These are phyloP conservation scores for Talpa occidentalis DNA, from an alignment of 2,113 vertebrate species.

Conservation along the genomic window DNA sequence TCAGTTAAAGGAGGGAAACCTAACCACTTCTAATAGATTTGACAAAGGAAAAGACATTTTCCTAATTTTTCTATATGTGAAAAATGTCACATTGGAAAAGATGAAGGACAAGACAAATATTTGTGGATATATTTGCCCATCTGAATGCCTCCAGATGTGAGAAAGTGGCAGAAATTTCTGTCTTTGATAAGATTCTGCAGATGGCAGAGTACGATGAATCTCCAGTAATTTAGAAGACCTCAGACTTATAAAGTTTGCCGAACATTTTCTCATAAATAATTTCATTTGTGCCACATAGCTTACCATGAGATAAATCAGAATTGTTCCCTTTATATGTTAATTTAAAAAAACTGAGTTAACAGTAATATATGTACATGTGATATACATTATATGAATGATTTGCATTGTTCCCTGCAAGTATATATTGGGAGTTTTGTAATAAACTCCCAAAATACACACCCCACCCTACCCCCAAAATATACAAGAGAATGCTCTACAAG, in stretches of 20 bases:
- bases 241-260: not conserved
- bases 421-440: not conserved
- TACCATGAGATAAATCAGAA: not conserved
- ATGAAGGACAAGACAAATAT: not conserved
- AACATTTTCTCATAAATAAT: constrained; percentile 4
- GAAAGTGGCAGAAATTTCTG: constrained; percentile 11
- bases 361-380: not conserved
- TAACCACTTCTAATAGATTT: constrained; percentile 7
- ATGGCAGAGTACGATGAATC: not conserved
- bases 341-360: not conserved
- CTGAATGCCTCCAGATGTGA: not conserved
- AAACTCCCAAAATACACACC: not conserved
- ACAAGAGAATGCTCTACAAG: not conserved
- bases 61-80: not conserved
- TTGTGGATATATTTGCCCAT: not conserved
- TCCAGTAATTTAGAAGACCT: not conserved
- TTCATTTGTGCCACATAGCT: not conserved
- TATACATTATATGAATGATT: not conserved
- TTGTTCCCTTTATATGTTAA: not conserved
- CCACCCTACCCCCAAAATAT: not conserved
- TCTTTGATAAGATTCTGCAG: not conserved
- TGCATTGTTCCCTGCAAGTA: not conserved
- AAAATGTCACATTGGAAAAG: not conserved
- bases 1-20: not conserved
- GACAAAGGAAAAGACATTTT: constrained; percentile 20